These are phyloP conservation scores for Spea multiplicata DNA, from an alignment of 2,113 vertebrate species.

Conservation along the genomic window DNA sequence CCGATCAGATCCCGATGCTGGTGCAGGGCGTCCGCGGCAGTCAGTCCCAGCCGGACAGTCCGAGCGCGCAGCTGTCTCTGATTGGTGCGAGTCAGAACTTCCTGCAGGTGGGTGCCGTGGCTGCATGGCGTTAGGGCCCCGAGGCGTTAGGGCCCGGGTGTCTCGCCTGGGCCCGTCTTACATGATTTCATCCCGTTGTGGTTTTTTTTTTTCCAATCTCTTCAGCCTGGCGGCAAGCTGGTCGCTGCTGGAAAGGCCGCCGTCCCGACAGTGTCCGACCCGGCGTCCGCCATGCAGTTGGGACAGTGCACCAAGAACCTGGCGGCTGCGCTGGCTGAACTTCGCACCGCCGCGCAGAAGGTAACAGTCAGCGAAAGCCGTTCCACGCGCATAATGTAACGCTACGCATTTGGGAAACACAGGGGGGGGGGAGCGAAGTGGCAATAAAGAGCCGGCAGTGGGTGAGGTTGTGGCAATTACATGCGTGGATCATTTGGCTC, in stretches of 20 bases:
- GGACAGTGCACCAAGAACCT: constrained; percentile 96
- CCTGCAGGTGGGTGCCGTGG: constrained; percentile 74
- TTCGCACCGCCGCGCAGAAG: constrained; percentile 92
- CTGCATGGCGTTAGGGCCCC: no score
- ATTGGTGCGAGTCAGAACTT: constrained; percentile 95
- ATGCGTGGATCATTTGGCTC: no score
- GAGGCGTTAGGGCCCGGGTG: no score
- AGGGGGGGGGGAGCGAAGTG: no score
- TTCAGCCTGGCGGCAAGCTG: constrained; percentile 92
- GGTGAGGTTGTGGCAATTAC: no score
- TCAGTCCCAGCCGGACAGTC: constrained; percentile 91
- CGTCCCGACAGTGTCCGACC: constrained; percentile 87
- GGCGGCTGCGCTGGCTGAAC: constrained; percentile 83
- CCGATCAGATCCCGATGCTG: constrained; percentile 93
- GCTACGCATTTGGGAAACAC: no score
- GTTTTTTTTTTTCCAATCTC: no score
- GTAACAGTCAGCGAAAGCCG: constrained; percentile 56
- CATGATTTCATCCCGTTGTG: no score
- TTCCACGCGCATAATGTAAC: background rate
- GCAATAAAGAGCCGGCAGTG: no score
- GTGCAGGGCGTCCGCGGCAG: constrained; percentile 93
- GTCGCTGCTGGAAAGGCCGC: constrained; percentile 91
- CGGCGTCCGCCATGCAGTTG: constrained; percentile 95
- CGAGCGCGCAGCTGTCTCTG: constrained; percentile 90
- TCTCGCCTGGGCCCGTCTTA: no score